Conservation (phyloP, 2,797 vertebrate species). For the Sebastes umbrosus region DNA sequence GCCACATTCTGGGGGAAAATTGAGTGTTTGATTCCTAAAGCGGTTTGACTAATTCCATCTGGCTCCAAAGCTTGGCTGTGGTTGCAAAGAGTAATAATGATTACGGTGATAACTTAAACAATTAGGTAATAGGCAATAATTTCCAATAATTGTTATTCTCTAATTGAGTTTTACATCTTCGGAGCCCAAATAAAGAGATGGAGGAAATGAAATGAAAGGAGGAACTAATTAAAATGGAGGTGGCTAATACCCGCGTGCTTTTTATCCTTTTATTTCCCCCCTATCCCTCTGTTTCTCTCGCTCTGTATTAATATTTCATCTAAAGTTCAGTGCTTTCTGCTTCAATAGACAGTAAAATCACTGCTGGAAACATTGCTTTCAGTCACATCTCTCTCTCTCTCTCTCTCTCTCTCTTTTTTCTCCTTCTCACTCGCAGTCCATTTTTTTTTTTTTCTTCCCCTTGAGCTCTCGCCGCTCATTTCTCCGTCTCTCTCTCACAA, state of each 20-base stretch:
- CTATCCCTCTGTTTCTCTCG: slow-evolving; percentile 59
- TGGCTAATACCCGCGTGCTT: slow-evolving; percentile 68
- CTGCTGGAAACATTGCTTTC: slow-evolving; percentile 73
- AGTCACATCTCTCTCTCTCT: slow-evolving; percentile 54
- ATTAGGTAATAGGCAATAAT: slow-evolving; percentile 76
- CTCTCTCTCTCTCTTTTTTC: neutral
- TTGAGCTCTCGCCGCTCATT: slow-evolving; percentile 12
- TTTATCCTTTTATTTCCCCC: slow-evolving; percentile 70
- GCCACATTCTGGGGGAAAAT: slow-evolving; percentile 7
- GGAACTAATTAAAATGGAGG: slow-evolving; percentile 77
- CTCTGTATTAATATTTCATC: slow-evolving; percentile 82
- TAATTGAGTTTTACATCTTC: slow-evolving; percentile 78
- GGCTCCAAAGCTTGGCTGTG: slow-evolving; percentile 26
- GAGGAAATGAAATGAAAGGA: slow-evolving; percentile 66
- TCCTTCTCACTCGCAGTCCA: slow-evolving; percentile 6
- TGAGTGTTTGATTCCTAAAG: slow-evolving; percentile 48
- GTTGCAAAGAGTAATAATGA: slow-evolving; percentile 61
- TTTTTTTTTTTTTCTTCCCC: neutral
- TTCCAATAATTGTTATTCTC: slow-evolving; percentile 76
- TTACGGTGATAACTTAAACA: slow-evolving; percentile 67
- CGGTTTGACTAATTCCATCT: slow-evolving; percentile 56
- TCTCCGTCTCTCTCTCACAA: slow-evolving; percentile 6
- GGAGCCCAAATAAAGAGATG: slow-evolving; percentile 52
- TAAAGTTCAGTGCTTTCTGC: slow-evolving; percentile 80
- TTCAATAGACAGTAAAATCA: slow-evolving; percentile 81